These are phyloP conservation scores for Steromphala cineraria DNA, from an alignment of 2,888 invertebrate genomes.

Conservation along the genomic window DNA sequence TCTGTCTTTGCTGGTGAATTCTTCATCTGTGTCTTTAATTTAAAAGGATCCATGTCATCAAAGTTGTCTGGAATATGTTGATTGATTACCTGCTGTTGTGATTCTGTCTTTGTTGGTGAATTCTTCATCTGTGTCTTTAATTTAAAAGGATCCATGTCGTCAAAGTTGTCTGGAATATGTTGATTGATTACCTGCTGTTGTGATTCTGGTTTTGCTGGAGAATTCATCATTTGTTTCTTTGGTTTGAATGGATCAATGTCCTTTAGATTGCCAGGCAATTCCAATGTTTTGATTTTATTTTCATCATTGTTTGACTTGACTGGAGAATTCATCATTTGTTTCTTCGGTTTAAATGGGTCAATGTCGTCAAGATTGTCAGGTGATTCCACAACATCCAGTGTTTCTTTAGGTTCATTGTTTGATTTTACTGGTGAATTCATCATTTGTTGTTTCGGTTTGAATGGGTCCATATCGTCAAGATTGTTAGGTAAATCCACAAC, in stretches of 20 bases:
- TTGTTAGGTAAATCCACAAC: too few species aligned
- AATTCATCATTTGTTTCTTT: not conserved
- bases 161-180: too few species aligned
- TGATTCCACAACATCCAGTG: too few species aligned
- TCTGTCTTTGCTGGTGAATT: slow-evolving; percentile 30
- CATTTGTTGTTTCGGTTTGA: not conserved
- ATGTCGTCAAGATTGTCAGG: not conserved
- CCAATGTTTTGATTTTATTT: not conserved
- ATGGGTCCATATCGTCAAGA: not conserved
- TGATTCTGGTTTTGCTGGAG: not conserved
- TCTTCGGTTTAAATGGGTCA: not conserved
- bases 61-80: too few species aligned
- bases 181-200: not conserved
- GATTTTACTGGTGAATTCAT: not conserved
- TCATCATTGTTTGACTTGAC: not conserved
- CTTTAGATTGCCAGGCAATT: not conserved
- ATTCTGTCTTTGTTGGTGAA: not conserved
- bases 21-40: slow-evolving; percentile 22
- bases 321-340: not conserved
- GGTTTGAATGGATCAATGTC: not conserved
- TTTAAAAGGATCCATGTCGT: not conserved
- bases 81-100: not conserved
- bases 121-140: not conserved
- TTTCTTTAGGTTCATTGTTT: not conserved
- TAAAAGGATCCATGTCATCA: slow-evolving; percentile 26